These are phyloP conservation scores for Microplitis manilae DNA, from an alignment of 2,888 invertebrate genomes.

Conservation along the genomic window DNA sequence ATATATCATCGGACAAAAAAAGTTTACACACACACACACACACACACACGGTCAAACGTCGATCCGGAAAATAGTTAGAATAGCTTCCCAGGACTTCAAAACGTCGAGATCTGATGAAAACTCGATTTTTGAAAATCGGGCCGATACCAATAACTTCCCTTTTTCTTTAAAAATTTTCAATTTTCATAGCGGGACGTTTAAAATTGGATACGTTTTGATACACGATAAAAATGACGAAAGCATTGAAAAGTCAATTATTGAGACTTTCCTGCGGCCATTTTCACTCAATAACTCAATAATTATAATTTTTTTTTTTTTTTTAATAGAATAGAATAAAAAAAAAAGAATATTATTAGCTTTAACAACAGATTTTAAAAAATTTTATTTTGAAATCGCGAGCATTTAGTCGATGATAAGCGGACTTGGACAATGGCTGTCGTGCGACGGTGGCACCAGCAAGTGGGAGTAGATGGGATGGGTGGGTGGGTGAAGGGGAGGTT, in stretches of 20 bases:
- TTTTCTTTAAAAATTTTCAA: too few relatives aligned
- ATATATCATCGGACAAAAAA: too few relatives aligned
- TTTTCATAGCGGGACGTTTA: not conserved
- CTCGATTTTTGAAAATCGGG: too few relatives aligned
- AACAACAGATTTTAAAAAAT: not conserved
- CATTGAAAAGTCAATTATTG: not conserved
- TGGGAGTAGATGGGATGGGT: not conserved
- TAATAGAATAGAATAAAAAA: not conserved
- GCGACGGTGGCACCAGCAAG: not conserved
- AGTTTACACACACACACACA: too few relatives aligned
- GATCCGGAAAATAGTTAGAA: too few relatives aligned
- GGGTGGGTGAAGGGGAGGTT: not conserved
- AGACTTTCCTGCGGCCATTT: not conserved
- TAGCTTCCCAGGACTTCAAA: too few relatives aligned
- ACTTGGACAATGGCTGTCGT: slow-evolving; percentile 10
- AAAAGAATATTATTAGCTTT: not conserved
- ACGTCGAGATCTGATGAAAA: too few relatives aligned
- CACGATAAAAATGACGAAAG: not conserved
- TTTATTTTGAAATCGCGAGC: not conserved
- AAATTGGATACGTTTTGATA: not conserved
- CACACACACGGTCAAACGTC: too few relatives aligned
- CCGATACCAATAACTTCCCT: too few relatives aligned
- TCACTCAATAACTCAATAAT: not conserved
- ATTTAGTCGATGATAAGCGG: slow-evolving; percentile 11
- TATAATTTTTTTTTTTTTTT: not conserved